Percentiles rank a stretch among this genome's conserved stretches.
phyloP scores from a whole-genome alignment of 2,113 vertebrate genomes.

The Pseudonaja textilis region DNA sequence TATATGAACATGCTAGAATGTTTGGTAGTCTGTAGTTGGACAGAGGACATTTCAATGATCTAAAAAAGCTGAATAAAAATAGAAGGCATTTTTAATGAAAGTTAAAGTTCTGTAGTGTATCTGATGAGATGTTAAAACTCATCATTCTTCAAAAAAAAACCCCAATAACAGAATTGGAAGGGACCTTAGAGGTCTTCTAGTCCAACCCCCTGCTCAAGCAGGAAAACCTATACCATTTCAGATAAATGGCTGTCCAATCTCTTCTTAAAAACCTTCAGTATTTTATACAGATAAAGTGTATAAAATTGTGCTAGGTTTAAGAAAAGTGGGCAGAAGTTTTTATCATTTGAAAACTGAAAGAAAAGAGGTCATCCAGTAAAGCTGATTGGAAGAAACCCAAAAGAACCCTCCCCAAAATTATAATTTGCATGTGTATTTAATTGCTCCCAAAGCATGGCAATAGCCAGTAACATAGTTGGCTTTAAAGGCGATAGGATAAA shows the following conservation, averaged over 20 bases:
- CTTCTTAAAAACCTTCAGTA: too few relatives aligned
- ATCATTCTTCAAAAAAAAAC: too few relatives aligned
- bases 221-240: too few relatives aligned
- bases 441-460: background rate
- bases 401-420: background rate
- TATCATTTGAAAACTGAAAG: background rate
- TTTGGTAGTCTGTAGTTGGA: background rate
- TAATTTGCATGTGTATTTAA: background rate
- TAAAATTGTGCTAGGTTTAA: background rate
- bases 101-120: too few relatives aligned
- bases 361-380: background rate
- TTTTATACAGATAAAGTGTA: too few relatives aligned
- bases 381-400: background rate
- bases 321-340: background rate
- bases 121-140: too few relatives aligned
- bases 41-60: background rate
- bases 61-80: too few relatives aligned
- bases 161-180: too few relatives aligned
- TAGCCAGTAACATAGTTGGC: background rate
- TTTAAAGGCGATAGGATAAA: background rate
- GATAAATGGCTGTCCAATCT: too few relatives aligned
- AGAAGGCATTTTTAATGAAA: too few relatives aligned
- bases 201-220: too few relatives aligned
- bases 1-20: background rate
- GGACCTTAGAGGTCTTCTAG: too few relatives aligned